A percentile compares a stretch with the other conserved stretches of the same genome.
Conservation (phyloP, 2,888 invertebrate genomes). For the Hydropsyche betteni region DNA sequence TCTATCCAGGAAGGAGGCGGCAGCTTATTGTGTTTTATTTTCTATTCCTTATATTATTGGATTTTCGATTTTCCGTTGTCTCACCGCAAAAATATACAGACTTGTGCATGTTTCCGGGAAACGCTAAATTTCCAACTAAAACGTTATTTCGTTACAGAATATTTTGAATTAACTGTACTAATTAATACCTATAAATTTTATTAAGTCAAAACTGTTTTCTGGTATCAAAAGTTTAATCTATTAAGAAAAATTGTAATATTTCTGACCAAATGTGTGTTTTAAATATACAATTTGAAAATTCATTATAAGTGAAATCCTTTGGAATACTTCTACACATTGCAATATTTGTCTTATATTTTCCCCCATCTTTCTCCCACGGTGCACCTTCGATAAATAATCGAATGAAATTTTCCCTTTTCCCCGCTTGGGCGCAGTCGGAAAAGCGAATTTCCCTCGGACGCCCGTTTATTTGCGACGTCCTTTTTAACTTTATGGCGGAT, state of each 20-base stretch:
- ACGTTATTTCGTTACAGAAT: neutral
- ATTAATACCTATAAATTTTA: too few relatives aligned
- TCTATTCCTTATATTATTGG: constrained; percentile 52
- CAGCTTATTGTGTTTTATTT: constrained; percentile 52
- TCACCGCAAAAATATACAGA: neutral
- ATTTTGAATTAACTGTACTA: neutral
- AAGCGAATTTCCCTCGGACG: constrained; percentile 37
- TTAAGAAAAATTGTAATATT: too few relatives aligned
- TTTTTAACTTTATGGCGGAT: constrained; percentile 52
- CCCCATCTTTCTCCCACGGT: neutral
- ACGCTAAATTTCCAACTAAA: neutral
- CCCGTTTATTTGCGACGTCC: constrained; percentile 51
- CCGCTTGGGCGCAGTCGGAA: constrained; percentile 28
- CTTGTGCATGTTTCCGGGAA: neutral
- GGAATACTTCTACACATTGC: too few relatives aligned
- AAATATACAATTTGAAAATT: too few relatives aligned
- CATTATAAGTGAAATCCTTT: too few relatives aligned
- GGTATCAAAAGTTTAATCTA: too few relatives aligned
- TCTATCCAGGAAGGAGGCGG: constrained; percentile 46
- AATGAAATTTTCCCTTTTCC: constrained; percentile 44
- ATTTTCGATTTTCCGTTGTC: constrained; percentile 43
- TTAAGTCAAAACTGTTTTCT: too few relatives aligned
- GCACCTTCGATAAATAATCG: constrained; percentile 52
- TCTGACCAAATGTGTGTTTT: too few relatives aligned
- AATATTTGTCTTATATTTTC: too few relatives aligned